phyloP scores from a whole-genome alignment of 2,888 invertebrate genomes.

The Drosophila yooni region DNA sequence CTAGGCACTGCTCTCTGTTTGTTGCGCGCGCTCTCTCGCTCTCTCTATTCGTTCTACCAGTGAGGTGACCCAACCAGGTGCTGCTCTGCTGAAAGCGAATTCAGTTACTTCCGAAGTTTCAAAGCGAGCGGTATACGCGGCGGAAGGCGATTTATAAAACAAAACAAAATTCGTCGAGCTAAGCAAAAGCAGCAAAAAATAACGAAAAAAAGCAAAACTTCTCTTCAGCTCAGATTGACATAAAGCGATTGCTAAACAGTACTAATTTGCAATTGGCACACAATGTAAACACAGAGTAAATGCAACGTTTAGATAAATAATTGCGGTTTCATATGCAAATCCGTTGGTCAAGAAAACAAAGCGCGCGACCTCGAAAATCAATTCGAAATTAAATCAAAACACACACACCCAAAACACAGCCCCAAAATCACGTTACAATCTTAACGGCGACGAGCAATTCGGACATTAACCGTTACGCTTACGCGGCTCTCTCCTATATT shows the following conservation, averaged over 20 bases:
- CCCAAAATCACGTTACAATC: constrained; percentile 40
- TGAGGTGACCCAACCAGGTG: constrained; percentile 83
- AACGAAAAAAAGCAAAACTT: constrained; percentile 47
- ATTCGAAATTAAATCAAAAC: constrained; percentile 77
- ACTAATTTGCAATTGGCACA: constrained; percentile 18
- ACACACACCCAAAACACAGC: constrained; percentile 33
- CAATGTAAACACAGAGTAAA: constrained; percentile 36
- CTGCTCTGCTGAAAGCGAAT: constrained; percentile 76
- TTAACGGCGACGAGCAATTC: constrained; percentile 42
- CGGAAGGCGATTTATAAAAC: constrained; percentile 46
- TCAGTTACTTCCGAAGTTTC: constrained; percentile 83
- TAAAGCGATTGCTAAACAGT: constrained; percentile 25
- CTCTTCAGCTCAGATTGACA: constrained; percentile 35
- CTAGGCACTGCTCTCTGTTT: constrained; percentile 42
- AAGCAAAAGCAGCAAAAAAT: constrained; percentile 44
- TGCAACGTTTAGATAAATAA: constrained; percentile 38
- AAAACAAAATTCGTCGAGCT: constrained; percentile 47
- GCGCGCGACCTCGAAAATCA: constrained; percentile 56
- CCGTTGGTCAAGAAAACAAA: constrained; percentile 50
- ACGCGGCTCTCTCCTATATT: constrained; percentile 37
- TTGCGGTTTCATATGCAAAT: constrained; percentile 77
- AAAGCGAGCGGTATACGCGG: constrained; percentile 72
- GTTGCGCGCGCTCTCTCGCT: constrained; percentile 42
- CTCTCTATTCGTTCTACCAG: constrained; percentile 31
- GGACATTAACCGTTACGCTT: constrained; percentile 73